phyloP scores from a whole-genome alignment of 2,888 invertebrate species.

The Corythucha ciliata region DNA sequence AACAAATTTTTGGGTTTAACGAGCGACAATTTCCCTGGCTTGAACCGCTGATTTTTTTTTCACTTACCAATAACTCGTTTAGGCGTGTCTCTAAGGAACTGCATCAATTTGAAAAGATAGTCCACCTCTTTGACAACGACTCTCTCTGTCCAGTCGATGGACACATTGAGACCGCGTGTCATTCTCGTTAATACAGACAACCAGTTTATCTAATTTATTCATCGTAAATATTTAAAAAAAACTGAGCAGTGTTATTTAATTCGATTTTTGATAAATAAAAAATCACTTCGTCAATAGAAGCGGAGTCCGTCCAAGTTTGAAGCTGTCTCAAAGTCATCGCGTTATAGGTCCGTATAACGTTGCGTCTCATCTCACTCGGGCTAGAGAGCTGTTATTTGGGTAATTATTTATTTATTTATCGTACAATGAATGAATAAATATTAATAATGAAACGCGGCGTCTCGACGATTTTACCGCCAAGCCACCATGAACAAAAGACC shows the following conservation, averaged over 20 bases:
- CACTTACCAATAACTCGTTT: constrained; percentile 48
- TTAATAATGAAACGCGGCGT: not conserved
- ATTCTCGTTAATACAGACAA: constrained; percentile 49
- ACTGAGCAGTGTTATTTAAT: not conserved
- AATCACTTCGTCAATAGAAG: constrained; percentile 26
- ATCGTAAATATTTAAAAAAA: not conserved
- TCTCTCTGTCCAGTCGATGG: constrained; percentile 46
- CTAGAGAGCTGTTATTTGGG: constrained; percentile 22
- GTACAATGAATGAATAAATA: not conserved
- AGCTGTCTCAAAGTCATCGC: constrained; percentile 38
- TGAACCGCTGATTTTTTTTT: not conserved
- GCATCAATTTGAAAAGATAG: constrained; percentile 53
- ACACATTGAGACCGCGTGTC: constrained; percentile 51
- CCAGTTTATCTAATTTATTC: constrained; percentile 53
- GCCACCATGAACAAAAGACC: too few relatives aligned
- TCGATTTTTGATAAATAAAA: not conserved
- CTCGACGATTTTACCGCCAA: too few relatives aligned
- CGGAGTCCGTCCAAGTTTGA: constrained; percentile 38
- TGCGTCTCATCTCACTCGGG: constrained; percentile 37
- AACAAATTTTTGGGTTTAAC: not conserved
- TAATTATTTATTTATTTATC: not conserved
- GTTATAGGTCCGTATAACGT: constrained; percentile 39
- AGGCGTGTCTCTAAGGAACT: constrained; percentile 47
- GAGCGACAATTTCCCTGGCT: too few relatives aligned
- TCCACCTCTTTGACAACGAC: constrained; percentile 58